Evolutionary conservation across 1,140 invertebrate genomes (phyloP).

Genomic region (Panulirus ornatus): DNA sequence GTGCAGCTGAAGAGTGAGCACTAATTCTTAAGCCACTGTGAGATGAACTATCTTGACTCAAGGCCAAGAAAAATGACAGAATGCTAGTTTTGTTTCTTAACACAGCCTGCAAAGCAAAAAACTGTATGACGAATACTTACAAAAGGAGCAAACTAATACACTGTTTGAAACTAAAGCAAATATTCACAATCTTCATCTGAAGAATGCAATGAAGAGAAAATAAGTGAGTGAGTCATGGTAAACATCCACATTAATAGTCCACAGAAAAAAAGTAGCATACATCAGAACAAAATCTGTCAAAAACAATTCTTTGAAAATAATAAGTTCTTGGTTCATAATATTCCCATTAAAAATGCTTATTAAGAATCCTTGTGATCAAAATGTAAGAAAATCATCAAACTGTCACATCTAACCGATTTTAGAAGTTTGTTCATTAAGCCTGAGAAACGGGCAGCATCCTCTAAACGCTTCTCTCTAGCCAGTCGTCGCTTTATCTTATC

Average conservation of each 20-base stretch:
- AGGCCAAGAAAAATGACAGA: conserved; percentile 61
- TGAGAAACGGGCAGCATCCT: conserved; percentile 57
- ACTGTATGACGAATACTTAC: too few relatives aligned
- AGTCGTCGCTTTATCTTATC: conserved; percentile 59
- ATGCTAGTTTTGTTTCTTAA: conserved; percentile 68
- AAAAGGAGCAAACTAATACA: too few relatives aligned
- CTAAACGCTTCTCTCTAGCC: conserved; percentile 42
- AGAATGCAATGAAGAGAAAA: not conserved
- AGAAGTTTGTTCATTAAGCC: conserved; percentile 43
- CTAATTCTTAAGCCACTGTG: not conserved
- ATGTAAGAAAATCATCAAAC: not conserved
- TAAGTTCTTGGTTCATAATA: not conserved
- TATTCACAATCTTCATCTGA: not conserved
- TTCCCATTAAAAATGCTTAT: not conserved
- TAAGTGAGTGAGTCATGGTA: not conserved
- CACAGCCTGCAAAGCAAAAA: conserved; percentile 57
- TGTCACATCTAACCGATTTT: conserved; percentile 46
- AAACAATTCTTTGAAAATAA: not conserved
- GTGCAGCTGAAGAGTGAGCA: not conserved
- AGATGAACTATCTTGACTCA: conserved; percentile 59
- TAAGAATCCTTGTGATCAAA: not conserved
- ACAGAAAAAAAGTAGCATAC: not conserved
- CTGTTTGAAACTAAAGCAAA: too few relatives aligned
- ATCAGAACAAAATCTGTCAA: not conserved
- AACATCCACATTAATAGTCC: not conserved